Percentiles rank a stretch among this genome's conserved stretches.
Evolutionary conservation across 2,113 vertebrate genomes (phyloP).

Genomic region (Plotosus lineatus): DNA sequence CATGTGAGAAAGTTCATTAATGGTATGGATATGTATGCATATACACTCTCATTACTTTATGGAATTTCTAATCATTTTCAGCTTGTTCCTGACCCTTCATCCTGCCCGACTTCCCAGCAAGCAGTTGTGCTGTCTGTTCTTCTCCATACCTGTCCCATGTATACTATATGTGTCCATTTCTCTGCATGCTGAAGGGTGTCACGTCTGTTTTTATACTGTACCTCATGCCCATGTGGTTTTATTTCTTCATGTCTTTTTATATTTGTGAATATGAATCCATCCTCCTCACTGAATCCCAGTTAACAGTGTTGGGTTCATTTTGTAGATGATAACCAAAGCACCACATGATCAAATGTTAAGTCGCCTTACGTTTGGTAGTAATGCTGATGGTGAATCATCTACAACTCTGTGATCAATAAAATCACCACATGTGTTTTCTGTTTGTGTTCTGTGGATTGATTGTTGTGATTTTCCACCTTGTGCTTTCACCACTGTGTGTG

Average conservation of each 20-base stretch:
- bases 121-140: background rate
- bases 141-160: background rate
- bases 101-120: background rate
- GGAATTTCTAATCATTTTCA: background rate
- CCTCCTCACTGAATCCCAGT: slow-evolving; percentile 4
- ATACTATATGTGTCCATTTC: slow-evolving; percentile 13
- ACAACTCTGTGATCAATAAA: slow-evolving; percentile 1
- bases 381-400: slow-evolving; percentile 41
- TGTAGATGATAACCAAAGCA: slow-evolving; percentile 7
- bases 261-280: slow-evolving; percentile 13
- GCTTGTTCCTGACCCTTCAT: slow-evolving; percentile 5
- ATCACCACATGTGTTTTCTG: slow-evolving; percentile 46
- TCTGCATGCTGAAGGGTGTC: slow-evolving; percentile 28
- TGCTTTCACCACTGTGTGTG: slow-evolving; percentile 57
- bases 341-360: slow-evolving; percentile 41
- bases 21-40: background rate
- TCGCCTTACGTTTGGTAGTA: slow-evolving; percentile 33
- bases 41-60: background rate
- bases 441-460: slow-evolving; percentile 40
- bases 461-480: slow-evolving; percentile 56
- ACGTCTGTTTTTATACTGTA: background rate
- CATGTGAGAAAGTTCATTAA: background rate
- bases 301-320: background rate
- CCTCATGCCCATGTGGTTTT: slow-evolving; percentile 6
- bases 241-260: background rate